phyloP scores from a whole-genome alignment of 1,140 invertebrate genomes.

The Cyphomyrmex costatus region DNA sequence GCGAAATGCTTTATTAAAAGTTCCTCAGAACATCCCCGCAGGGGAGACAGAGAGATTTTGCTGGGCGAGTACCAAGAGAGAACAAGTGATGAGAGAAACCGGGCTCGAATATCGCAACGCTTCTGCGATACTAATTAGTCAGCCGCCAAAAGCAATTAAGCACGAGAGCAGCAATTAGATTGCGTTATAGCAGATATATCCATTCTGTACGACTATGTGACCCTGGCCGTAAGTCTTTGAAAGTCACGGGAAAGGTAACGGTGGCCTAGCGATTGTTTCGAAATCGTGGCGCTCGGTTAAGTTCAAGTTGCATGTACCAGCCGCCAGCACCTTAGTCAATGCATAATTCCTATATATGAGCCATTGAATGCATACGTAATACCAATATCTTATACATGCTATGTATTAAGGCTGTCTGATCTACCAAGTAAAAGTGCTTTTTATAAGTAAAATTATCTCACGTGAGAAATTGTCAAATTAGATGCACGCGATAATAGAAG shows the following conservation, averaged over 20 bases:
- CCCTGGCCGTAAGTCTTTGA: constrained; percentile 48
- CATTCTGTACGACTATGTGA: constrained; percentile 23
- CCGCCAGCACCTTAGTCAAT: neutral
- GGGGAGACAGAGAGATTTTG: constrained; percentile 26
- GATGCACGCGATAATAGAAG: neutral
- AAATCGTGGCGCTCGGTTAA: constrained; percentile 64
- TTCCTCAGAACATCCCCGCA: neutral
- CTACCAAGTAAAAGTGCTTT: neutral
- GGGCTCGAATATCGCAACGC: neutral
- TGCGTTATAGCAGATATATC: constrained; percentile 31
- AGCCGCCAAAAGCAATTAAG: constrained; percentile 48
- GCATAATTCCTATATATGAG: neutral
- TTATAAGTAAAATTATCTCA: neutral
- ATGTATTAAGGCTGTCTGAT: neutral
- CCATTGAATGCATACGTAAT: neutral
- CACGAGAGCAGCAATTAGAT: constrained; percentile 50
- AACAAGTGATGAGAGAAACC: constrained; percentile 33
- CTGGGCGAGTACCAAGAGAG: neutral
- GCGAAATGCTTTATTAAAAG: neutral
- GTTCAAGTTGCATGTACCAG: constrained; percentile 64
- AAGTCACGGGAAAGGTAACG: constrained; percentile 75
- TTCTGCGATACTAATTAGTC: constrained; percentile 39
- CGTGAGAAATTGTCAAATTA: neutral
- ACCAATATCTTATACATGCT: neutral
- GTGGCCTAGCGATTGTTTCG: constrained; percentile 72